A percentile compares a stretch with the other conserved stretches of the same genome.
Evolutionary conservation across 2,888 invertebrate species (phyloP).

Genomic region (Mactromeris polynyma): DNA sequence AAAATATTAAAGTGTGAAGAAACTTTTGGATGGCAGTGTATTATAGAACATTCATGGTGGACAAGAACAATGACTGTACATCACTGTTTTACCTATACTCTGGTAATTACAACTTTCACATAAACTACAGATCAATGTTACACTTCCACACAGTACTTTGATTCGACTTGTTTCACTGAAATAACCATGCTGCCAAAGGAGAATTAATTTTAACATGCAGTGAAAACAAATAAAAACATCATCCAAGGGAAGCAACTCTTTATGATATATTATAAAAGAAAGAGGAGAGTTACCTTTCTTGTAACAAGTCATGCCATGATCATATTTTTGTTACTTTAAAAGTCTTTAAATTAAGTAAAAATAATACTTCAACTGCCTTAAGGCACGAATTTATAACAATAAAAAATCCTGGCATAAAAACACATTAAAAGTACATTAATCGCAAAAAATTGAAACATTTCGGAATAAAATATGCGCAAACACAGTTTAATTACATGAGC

Average conservation of each 20-base stretch:
- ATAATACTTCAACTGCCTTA: background rate
- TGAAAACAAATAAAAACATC: background rate
- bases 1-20: too few species aligned
- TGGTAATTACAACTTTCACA: too few species aligned
- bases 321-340: background rate
- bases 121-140: too few species aligned
- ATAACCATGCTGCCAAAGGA: too few species aligned
- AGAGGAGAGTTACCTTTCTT: background rate
- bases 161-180: too few species aligned
- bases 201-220: too few species aligned
- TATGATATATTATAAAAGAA: background rate
- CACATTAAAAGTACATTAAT: background rate
- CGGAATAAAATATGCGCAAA: background rate
- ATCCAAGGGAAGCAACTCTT: background rate
- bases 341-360: background rate
- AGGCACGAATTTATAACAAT: background rate
- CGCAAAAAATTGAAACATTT: background rate
- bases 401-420: background rate
- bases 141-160: too few species aligned
- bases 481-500: constrained; percentile 5
- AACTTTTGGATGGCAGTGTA: too few species aligned
- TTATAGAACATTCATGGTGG: too few species aligned
- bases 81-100: too few species aligned
- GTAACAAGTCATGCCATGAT: background rate
- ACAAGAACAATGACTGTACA: too few species aligned